Conservation (phyloP, 2,797 vertebrate genomes). For the Acanthiza pusilla region DNA sequence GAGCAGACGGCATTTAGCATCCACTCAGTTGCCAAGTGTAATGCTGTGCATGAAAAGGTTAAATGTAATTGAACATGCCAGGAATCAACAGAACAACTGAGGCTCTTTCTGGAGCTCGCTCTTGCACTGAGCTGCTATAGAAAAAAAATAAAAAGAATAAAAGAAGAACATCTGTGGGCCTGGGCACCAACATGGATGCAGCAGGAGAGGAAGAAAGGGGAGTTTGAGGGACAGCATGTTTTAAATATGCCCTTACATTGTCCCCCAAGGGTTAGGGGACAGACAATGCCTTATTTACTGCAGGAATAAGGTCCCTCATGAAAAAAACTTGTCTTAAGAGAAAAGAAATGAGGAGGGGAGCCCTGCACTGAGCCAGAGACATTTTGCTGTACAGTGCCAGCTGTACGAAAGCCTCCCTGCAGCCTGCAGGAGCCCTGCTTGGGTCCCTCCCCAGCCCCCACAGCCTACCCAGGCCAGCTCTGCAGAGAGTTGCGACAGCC, state of each 20-base stretch:
- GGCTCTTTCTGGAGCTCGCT: neutral
- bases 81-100: neutral
- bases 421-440: neutral
- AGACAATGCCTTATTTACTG: neutral
- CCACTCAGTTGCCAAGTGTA: neutral
- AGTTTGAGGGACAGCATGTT: neutral
- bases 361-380: neutral
- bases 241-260: neutral
- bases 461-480: neutral
- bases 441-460: neutral
- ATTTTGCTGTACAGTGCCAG: neutral
- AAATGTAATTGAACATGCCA: neutral
- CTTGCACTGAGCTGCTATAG: neutral
- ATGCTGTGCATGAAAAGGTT: neutral
- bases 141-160: neutral
- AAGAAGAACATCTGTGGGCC: neutral
- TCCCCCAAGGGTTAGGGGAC: neutral
- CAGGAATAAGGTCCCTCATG: neutral
- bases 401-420: neutral
- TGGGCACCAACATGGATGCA: neutral
- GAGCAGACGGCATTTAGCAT: neutral
- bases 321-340: rapidly evolving
- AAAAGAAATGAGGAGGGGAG: neutral
- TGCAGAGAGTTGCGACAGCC: neutral
- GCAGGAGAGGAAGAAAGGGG: neutral